phyloP scores from a whole-genome alignment of 2,888 invertebrate species.

The Drosophila subsilvestris region DNA sequence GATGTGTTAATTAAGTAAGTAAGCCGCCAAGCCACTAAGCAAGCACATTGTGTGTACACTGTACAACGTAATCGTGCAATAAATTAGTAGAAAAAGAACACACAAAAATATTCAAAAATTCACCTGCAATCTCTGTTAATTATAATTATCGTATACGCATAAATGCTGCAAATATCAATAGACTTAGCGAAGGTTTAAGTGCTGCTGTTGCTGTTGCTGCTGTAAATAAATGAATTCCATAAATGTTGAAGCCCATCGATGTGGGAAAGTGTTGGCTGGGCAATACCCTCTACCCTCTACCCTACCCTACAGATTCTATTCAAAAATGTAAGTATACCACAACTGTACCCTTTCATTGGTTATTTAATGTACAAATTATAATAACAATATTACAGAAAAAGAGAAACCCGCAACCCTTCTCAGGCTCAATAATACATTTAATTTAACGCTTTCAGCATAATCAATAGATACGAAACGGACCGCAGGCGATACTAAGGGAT shows the following conservation, averaged over 20 bases:
- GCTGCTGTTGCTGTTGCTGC: background rate
- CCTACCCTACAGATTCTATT: too few relatives aligned
- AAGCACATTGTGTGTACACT: conserved; percentile 29
- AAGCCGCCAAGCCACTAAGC: conserved; percentile 21
- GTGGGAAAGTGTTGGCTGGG: background rate
- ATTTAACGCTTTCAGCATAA: conserved; percentile 51
- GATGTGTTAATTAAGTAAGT: conserved; percentile 58
- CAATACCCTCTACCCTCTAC: too few relatives aligned
- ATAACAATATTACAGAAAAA: background rate
- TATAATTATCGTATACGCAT: conserved; percentile 11
- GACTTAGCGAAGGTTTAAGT: conserved; percentile 21
- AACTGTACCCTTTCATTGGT: background rate
- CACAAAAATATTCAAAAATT: background rate
- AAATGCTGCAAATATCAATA: conserved; percentile 31
- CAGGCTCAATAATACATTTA: conserved; percentile 1
- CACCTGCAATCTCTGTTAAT: conserved; percentile 14
- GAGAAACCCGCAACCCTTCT: background rate
- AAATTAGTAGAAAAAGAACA: conserved; percentile 33
- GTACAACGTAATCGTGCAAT: conserved; percentile 38
- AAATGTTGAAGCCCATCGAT: conserved; percentile 21
- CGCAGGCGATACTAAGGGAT: conserved; percentile 57
- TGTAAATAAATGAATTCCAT: conserved; percentile 47
- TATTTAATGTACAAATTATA: background rate
- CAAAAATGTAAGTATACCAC: too few relatives aligned
- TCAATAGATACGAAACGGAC: conserved; percentile 53